Conservation (phyloP, 2,113 vertebrate species). For the Steatornis caripensis region DNA sequence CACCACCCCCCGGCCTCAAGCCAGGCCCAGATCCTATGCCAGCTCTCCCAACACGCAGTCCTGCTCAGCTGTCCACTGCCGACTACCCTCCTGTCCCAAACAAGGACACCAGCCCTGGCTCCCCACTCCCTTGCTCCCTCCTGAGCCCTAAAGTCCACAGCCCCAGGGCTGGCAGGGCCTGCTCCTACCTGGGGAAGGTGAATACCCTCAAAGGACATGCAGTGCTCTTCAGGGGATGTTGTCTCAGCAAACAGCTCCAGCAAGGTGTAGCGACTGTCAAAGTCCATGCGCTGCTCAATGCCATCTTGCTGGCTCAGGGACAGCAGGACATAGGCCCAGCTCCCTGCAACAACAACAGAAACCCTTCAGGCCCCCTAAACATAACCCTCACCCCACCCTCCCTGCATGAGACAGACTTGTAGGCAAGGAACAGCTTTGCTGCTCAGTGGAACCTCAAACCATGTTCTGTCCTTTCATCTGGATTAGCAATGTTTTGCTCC, state of each 20-base stretch:
- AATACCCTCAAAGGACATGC: slow-evolving; percentile 90
- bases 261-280: slow-evolving; percentile 91
- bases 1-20: neutral
- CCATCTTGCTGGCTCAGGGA: slow-evolving; percentile 94
- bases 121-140: neutral
- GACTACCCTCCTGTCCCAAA: neutral
- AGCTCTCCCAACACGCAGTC: neutral
- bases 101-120: neutral
- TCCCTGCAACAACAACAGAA: slow-evolving; percentile 69
- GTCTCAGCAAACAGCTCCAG: slow-evolving; percentile 94
- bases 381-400: neutral
- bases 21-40: neutral
- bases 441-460: neutral
- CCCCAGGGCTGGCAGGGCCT: neutral
- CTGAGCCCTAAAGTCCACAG: neutral
- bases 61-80: neutral
- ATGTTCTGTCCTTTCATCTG: neutral
- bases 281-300: slow-evolving; percentile 93
- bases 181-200: slow-evolving; percentile 86
- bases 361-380: slow-evolving; percentile 61
- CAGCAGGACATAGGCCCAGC: slow-evolving; percentile 83
- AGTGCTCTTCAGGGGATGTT: slow-evolving; percentile 87
- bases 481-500: neutral
- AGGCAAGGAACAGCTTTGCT: neutral
- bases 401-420: neutral